Base-by-base conservation (phyloP, 2,797 vertebrate species). In the Serranus cabrilla region DNA sequence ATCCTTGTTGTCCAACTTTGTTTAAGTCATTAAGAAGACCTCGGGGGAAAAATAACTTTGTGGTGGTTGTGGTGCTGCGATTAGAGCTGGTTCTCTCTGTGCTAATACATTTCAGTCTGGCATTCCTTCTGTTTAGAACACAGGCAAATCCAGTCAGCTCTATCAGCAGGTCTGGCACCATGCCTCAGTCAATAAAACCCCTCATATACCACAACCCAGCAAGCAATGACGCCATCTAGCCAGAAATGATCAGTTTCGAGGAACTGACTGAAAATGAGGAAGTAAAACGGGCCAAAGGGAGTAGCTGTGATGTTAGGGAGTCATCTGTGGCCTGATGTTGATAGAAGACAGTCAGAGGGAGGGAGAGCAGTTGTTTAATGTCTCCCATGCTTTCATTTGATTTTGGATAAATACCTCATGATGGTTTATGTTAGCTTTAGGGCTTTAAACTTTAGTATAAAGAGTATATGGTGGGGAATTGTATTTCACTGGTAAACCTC, bases 91-190 rank as follows among this genome's bases (percentile, higher is more conserved):
- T 67, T 42, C 46, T 74, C 68, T 71, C n/a, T 65, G 47, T 67
- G 62, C 51, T 66, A 52, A 27, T 27, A 42, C 16, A 49, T 39
- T 65, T 40, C 63, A 76, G 37, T 37, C 49, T 80, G 45, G 13
- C 58, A 74, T 82, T 91, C 77, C 83, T 69, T 68, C 57, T 76
- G 61, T 49, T 83, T 66, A 70, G 13, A 71, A n/a, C 61, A 40
- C 55, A 75, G 60, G 31, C 54, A 64, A 10, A 85, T 71, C 60
- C 71, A 81, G 64, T 49, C 57, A 80, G 70, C 74, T 55, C 31
- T 81, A 51, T 80, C 67, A 76, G 76, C 76, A 58, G 64, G 60
- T 59, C 87, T 91, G 88, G 87, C 86, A 71, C 72, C 47, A 16
- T 47, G 77, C 62, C 82, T 85, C 68, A 62, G 58, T 66, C 78